Percentiles rank a stretch among this genome's conserved stretches.
Conservation (phyloP, 2,113 vertebrate species). For the Turdus rufiventris region DNA sequence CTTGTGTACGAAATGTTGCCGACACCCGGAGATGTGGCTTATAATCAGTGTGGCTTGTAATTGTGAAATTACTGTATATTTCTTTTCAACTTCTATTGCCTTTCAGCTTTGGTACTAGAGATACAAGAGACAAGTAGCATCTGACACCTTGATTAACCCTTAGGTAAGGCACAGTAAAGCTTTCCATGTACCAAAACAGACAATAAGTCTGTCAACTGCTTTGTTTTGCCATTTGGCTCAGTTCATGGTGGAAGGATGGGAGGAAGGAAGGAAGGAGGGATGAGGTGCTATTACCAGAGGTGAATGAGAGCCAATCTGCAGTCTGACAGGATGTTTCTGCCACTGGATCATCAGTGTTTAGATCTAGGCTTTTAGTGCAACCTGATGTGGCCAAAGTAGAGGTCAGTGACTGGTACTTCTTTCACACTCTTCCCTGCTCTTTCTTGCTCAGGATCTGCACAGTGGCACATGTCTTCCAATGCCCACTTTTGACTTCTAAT, state of each 20-base stretch:
- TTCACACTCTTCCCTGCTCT: neutral
- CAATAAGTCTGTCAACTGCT: neutral
- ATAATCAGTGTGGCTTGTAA: no score
- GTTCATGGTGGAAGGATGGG: neutral
- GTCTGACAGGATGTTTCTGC: neutral
- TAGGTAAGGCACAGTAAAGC: neutral
- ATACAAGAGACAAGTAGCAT: neutral
- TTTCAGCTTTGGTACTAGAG: neutral
- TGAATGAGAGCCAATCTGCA: neutral
- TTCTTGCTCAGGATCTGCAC: neutral
- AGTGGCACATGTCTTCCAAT: accelerated
- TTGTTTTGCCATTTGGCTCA: neutral
- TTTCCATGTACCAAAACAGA: neutral
- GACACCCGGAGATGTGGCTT: no score
- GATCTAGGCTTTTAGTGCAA: neutral
- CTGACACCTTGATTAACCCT: neutral
- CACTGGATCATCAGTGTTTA: neutral
- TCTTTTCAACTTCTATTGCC: neutral
- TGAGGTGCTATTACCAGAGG: neutral
- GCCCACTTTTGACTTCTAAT: no score
- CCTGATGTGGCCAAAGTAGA: accelerated
- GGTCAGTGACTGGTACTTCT: neutral
- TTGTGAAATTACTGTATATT: no score
- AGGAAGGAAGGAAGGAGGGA: neutral
- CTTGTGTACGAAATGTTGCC: no score